These are phyloP conservation scores for Rutpela maculata DNA, from an alignment of 2,888 invertebrate species.

Conservation along the genomic window DNA sequence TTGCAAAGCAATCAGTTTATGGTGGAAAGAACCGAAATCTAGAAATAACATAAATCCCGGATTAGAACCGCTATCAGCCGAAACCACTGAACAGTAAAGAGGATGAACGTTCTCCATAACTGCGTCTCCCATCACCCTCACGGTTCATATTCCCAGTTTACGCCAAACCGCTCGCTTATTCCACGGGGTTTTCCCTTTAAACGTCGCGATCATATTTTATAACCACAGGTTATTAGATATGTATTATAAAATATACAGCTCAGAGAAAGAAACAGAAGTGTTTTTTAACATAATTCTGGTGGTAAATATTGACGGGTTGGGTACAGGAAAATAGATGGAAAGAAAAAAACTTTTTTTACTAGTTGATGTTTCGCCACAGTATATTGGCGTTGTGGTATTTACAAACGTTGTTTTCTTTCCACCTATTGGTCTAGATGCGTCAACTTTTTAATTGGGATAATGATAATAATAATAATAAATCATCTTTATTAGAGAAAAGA, in stretches of 20 bases:
- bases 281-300: no score
- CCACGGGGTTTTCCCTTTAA: slow-evolving; percentile 25
- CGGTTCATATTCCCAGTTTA: slow-evolving; percentile 38
- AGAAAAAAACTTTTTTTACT: no score
- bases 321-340: no score
- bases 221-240: background rate
- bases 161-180: slow-evolving; percentile 28
- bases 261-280: no score
- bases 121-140: slow-evolving; percentile 48
- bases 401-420: no score
- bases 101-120: slow-evolving; percentile 66
- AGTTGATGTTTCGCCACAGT: no score
- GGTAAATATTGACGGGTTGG: no score
- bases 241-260: background rate
- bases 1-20: slow-evolving; percentile 58
- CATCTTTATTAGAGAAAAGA: no score
- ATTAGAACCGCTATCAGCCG: slow-evolving; percentile 72
- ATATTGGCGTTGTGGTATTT: no score
- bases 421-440: no score
- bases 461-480: no score
- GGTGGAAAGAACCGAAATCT: slow-evolving; percentile 62
- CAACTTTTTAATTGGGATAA: no score
- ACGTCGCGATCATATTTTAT: slow-evolving; percentile 37
- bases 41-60: slow-evolving; percentile 74
- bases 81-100: slow-evolving; percentile 72